Evolutionary conservation across 2,888 invertebrate genomes (phyloP).

Genomic region (Erannis defoliaria): DNA sequence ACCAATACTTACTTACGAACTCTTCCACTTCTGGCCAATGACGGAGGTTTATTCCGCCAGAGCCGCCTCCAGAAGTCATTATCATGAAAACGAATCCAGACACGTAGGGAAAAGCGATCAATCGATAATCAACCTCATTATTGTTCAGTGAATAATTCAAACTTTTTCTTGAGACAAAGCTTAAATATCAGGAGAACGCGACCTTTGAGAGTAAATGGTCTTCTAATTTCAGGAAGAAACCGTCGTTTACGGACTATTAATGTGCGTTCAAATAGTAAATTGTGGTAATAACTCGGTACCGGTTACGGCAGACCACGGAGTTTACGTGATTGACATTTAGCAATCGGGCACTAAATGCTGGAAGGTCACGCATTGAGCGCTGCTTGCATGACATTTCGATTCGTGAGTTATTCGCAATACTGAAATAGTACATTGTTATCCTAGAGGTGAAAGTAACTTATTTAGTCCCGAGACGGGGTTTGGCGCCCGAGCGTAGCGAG

Average conservation of each 20-base stretch:
- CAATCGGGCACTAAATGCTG: slow-evolving; percentile 56
- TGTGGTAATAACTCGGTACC: slow-evolving; percentile 65
- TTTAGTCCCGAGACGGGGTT: too few species aligned
- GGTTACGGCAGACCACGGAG: slow-evolving; percentile 67
- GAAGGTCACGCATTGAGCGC: slow-evolving; percentile 58
- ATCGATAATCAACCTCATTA: slow-evolving; percentile 63
- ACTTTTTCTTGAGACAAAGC: slow-evolving; percentile 42
- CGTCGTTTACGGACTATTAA: slow-evolving; percentile 58
- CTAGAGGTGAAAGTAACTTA: too few species aligned
- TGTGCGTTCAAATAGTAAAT: slow-evolving; percentile 57
- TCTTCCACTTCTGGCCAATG: slow-evolving; percentile 58
- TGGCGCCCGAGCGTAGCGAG: too few species aligned
- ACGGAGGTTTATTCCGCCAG: slow-evolving; percentile 51
- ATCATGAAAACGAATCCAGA: slow-evolving; percentile 60
- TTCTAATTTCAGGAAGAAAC: slow-evolving; percentile 39
- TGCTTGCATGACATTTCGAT: slow-evolving; percentile 27
- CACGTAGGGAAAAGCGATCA: slow-evolving; percentile 53
- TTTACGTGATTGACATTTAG: slow-evolving; percentile 74
- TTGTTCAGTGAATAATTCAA: slow-evolving; percentile 68
- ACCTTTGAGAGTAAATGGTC: slow-evolving; percentile 35
- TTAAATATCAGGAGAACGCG: slow-evolving; percentile 36
- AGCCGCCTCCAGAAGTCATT: slow-evolving; percentile 54
- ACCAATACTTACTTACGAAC: slow-evolving; percentile 53
- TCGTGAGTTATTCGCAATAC: slow-evolving; percentile 22
- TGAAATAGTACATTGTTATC: slow-evolving; percentile 1